Base-by-base conservation (phyloP, 30 jellyfish, hydroid and myxozoan genomes). In the Haliclystus octoradiatus region DNA sequence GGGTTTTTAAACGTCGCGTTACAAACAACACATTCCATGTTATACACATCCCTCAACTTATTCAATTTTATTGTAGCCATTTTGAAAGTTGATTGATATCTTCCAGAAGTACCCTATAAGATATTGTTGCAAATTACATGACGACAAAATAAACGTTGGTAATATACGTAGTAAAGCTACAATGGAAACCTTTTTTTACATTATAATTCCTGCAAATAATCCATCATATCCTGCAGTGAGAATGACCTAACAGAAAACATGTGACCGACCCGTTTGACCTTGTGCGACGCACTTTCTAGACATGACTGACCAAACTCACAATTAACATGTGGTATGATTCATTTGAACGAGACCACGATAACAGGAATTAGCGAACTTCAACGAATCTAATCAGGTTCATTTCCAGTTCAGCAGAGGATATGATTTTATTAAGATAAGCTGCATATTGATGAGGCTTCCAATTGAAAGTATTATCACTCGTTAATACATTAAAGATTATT, bases 1-100 rank as follows among this genome's bases (percentile, higher is more conserved):
- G 98, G 98, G 63, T 89, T 82, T 62, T 89, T 89, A 91, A 67
- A 89, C 1, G 80, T 81, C 26, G 66, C 81, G 2, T 71, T 49
- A 34, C 98, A 89, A 50, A 81, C 32, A 25, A 47, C 51, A 69
- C 98, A 89, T 23, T 82, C 84, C 70, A 89, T 50, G 79, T 81
- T 77, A 61, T 81, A 83, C 9, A 73, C 63, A 62, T 89, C 94
- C 66, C 77, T 65, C 3, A 75, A 82, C 31, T 81, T 81, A 25
- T 83, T 67, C 52, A 89, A 74, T 5, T 40, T 40, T 19, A 40
- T 9, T 5, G 57, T 40, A 19, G 57, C 57, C 57, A 40, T 40
- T 9, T 19, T 19, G 9, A 19, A 40, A 40, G 57, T 9, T 19
- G 57, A 40, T 40, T 40, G 57, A 40, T 40, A 5, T 40, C 19